Percentiles rank a stretch among this genome's conserved stretches.
phyloP scores from a whole-genome alignment of 2,888 invertebrate species.

The Drepanosiphum platanoidis region DNA sequence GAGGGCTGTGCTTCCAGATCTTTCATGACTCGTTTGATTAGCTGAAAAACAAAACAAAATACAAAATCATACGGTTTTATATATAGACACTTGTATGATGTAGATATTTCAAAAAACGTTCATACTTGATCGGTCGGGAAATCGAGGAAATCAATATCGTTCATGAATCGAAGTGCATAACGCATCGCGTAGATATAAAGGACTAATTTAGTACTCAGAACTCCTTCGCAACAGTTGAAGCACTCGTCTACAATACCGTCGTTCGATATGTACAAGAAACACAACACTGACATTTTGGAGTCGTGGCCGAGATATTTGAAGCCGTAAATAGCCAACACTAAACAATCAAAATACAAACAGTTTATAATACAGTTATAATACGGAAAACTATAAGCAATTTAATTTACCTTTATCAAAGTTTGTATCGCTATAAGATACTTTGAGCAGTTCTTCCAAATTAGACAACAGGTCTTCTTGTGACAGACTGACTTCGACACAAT shows the following conservation, averaged over 20 bases:
- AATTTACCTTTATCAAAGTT: constrained; percentile 44
- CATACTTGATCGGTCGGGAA: constrained; percentile 40
- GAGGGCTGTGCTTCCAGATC: constrained; percentile 24
- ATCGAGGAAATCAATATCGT: background rate
- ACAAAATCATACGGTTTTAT: too few species aligned
- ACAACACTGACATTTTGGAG: constrained; percentile 56
- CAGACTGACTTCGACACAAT: constrained; percentile 51
- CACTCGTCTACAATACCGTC: constrained; percentile 57
- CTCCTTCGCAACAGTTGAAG: constrained; percentile 50
- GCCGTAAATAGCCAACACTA: constrained; percentile 55
- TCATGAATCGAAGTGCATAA: constrained; percentile 26
- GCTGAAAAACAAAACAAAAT: constrained; percentile 36
- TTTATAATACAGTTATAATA: background rate
- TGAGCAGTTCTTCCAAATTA: constrained; percentile 40
- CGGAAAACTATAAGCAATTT: background rate
- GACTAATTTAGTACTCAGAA: constrained; percentile 52
- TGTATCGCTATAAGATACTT: constrained; percentile 1
- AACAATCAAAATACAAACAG: constrained; percentile 23
- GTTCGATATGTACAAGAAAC: constrained; percentile 38
- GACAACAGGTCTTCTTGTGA: constrained; percentile 19
- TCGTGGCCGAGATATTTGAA: constrained; percentile 52
- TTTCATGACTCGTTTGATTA: constrained; percentile 48
- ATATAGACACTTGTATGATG: too few species aligned
- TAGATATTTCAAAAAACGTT: too few species aligned
- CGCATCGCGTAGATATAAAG: constrained; percentile 54